phyloP scores from a whole-genome alignment of 1,140 invertebrate genomes.

The Philotrypesis tridentata region DNA sequence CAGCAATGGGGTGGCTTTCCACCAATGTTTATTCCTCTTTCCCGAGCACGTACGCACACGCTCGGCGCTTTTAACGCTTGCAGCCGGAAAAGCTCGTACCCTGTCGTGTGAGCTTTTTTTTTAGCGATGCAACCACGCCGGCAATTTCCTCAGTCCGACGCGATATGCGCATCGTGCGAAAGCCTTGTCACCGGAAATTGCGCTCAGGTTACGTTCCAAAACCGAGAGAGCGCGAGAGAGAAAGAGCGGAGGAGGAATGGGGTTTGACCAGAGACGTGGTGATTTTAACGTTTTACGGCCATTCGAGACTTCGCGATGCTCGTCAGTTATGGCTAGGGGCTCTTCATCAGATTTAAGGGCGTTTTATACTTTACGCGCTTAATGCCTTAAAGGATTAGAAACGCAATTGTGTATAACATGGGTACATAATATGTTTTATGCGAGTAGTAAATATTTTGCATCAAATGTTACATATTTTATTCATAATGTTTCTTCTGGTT shows the following conservation, averaged over 20 bases:
- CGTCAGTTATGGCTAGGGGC: too few species aligned
- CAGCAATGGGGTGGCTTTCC: background rate
- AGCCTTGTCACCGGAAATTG: constrained; percentile 54
- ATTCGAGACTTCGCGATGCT: background rate
- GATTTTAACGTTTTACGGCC: background rate
- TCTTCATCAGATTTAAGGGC: background rate
- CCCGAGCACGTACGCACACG: background rate
- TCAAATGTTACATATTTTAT: too few species aligned
- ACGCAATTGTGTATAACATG: too few species aligned
- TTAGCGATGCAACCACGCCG: constrained; percentile 44
- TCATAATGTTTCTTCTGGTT: too few species aligned
- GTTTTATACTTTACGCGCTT: too few species aligned
- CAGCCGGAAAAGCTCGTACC: background rate
- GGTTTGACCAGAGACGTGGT: background rate
- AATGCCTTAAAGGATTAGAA: too few species aligned
- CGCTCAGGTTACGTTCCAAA: constrained; percentile 22
- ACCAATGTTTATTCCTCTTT: background rate
- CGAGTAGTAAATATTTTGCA: too few species aligned
- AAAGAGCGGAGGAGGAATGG: background rate
- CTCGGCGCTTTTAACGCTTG: background rate
- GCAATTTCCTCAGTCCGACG: constrained; percentile 49
- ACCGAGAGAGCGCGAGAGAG: background rate
- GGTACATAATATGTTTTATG: too few species aligned
- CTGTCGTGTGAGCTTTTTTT: constrained; percentile 35
- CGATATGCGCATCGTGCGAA: constrained; percentile 23